These are phyloP conservation scores for Nanorana parkeri DNA, from an alignment of 2,113 vertebrate genomes.

Conservation along the genomic window DNA sequence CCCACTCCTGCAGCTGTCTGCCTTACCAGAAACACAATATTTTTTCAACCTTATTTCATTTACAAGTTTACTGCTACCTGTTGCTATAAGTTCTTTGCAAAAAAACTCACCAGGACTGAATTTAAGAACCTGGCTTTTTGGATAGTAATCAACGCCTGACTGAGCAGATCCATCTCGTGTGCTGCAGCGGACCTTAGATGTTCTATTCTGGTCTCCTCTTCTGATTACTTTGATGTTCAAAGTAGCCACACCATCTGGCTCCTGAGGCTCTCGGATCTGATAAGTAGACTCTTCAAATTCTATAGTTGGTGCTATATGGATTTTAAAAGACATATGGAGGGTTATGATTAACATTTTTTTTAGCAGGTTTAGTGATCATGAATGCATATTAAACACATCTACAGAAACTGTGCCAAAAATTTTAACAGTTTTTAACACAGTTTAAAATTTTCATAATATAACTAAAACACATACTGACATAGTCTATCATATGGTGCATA, in stretches of 20 bases:
- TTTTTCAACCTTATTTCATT: no score
- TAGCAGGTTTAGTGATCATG: neutral
- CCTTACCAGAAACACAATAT: no score
- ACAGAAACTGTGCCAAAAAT: neutral
- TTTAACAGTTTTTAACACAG: no score
- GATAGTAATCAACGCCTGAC: constrained; percentile 95
- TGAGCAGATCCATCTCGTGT: constrained; percentile 95
- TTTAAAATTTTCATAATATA: no score
- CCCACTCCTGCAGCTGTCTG: no score
- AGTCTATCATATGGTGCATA: no score
- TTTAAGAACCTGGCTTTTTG: constrained; percentile 91
- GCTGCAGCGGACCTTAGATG: constrained; percentile 95
- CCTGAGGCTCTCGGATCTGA: constrained; percentile 89
- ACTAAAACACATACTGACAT: no score
- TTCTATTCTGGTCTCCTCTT: constrained; percentile 90
- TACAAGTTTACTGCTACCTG: no score
- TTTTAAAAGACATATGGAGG: constrained; percentile 9
- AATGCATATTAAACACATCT: neutral
- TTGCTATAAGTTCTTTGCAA: no score
- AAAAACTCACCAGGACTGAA: constrained; percentile 86
- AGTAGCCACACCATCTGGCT: constrained; percentile 83
- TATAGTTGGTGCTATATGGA: constrained; percentile 77
- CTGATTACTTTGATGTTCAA: constrained; percentile 87
- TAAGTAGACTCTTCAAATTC: constrained; percentile 89
- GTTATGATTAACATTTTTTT: neutral